Evolutionary conservation across 2,113 vertebrate genomes (phyloP).

Genomic region (Tetrax tetrax): DNA sequence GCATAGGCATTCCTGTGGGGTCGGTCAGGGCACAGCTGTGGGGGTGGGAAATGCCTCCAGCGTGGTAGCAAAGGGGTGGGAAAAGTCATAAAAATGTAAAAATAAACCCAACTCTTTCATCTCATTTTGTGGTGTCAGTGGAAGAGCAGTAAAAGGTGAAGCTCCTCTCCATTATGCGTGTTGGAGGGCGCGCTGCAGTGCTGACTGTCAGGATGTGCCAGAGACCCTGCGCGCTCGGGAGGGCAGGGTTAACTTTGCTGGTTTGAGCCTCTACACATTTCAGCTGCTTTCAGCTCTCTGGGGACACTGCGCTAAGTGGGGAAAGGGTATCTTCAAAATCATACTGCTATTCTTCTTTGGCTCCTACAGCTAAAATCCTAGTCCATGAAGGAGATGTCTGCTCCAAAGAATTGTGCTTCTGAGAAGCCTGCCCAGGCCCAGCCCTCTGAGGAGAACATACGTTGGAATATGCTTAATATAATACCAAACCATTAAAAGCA

Average conservation of each 20-base stretch:
- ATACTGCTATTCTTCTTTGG: rapidly evolving
- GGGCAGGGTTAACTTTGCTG: background rate
- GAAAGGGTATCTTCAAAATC: background rate
- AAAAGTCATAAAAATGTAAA: slow-evolving; percentile 45
- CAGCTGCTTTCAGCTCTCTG: background rate
- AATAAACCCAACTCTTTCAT: slow-evolving; percentile 14
- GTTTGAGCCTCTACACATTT: background rate
- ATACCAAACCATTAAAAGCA: rapidly evolving
- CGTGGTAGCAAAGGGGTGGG: background rate
- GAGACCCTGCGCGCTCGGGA: rapidly evolving
- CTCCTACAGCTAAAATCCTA: background rate
- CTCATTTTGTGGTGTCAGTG: background rate
- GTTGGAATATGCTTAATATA: background rate
- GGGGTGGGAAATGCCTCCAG: background rate
- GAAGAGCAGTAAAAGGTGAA: slow-evolving; percentile 34
- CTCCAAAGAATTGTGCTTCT: background rate
- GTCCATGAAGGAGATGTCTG: background rate
- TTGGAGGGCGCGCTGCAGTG: background rate
- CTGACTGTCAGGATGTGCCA: rapidly evolving
- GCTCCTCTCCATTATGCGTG: background rate
- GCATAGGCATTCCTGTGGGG: slow-evolving; percentile 5
- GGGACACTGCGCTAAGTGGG: rapidly evolving
- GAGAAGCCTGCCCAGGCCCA: background rate
- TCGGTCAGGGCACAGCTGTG: background rate
- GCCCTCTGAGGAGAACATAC: too few relatives aligned